Conservation (phyloP, 2,888 invertebrate genomes). For the Drymonia ruficornis region DNA sequence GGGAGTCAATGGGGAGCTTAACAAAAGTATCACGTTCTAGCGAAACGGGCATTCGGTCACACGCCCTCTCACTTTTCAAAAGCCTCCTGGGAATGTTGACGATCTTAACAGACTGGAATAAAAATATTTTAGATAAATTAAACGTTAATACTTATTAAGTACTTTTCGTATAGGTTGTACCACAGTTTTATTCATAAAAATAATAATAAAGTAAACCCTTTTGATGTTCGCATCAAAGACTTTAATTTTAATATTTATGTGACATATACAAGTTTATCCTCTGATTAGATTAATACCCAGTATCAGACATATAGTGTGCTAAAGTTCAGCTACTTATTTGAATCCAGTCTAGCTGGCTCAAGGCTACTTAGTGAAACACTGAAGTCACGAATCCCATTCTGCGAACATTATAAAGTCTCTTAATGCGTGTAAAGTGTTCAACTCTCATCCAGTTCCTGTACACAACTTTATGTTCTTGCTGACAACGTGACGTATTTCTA, state of each 20-base stretch:
- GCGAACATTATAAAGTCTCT: slow-evolving; percentile 68
- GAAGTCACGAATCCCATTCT: slow-evolving; percentile 71
- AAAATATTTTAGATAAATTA: slow-evolving; percentile 1
- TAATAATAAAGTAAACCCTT: too few species aligned
- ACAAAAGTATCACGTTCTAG: slow-evolving; percentile 63
- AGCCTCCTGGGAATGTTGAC: slow-evolving; percentile 44
- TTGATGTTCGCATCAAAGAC: too few species aligned
- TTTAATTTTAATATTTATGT: too few species aligned
- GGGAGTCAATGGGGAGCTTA: slow-evolving; percentile 51
- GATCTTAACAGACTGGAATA: slow-evolving; percentile 18
- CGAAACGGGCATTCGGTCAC: slow-evolving; percentile 64
- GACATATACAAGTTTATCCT: too few species aligned
- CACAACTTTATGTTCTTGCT: background rate
- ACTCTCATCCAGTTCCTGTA: slow-evolving; percentile 18
- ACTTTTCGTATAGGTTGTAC: too few species aligned
- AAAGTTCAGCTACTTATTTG: background rate
- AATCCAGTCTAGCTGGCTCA: slow-evolving; percentile 10
- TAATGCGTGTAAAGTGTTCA: slow-evolving; percentile 73
- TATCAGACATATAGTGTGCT: background rate
- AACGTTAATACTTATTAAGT: background rate
- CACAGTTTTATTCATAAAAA: too few species aligned
- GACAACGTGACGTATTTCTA: background rate
- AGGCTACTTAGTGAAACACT: slow-evolving; percentile 58
- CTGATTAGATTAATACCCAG: too few species aligned
- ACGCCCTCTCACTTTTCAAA: slow-evolving; percentile 52